Percentiles rank a stretch among this genome's conserved stretches.
phyloP scores from a whole-genome alignment of 2,113 vertebrate genomes.

The Sturnus vulgaris region DNA sequence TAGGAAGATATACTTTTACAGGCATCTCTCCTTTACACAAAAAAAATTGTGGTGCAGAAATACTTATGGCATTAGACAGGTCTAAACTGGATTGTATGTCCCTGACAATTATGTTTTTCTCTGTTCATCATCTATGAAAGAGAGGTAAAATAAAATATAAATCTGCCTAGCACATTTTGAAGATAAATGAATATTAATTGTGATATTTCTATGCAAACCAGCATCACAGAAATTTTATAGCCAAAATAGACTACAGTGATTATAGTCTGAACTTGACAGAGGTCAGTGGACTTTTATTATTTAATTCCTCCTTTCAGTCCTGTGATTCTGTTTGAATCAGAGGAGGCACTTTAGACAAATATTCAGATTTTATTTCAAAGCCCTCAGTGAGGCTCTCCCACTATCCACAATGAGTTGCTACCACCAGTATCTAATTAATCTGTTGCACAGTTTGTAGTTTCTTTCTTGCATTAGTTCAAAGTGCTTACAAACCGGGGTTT shows the following conservation, averaged over 20 bases:
- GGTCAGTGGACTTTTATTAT: neutral
- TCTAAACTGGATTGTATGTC: neutral
- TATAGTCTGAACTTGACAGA: neutral
- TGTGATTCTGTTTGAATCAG: neutral
- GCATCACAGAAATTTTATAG: neutral
- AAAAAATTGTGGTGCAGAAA: neutral
- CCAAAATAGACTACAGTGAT: neutral
- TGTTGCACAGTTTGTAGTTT: neutral
- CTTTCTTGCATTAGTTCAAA: neutral
- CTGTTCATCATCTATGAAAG: neutral
- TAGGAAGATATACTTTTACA: neutral
- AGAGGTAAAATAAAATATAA: neutral
- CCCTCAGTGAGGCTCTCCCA: neutral
- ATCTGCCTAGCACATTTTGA: neutral
- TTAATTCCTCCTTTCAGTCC: neutral
- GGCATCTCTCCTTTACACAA: neutral
- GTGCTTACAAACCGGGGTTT: neutral
- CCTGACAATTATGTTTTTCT: neutral
- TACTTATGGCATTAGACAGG: neutral
- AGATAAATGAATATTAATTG: neutral
- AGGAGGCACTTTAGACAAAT: neutral
- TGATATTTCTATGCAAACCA: neutral
- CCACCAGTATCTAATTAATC: neutral
- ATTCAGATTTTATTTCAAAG: neutral
- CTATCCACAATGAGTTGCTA: neutral